Evolutionary conservation across 2,888 invertebrate species (phyloP).

Genomic region (Empis stercorea): DNA sequence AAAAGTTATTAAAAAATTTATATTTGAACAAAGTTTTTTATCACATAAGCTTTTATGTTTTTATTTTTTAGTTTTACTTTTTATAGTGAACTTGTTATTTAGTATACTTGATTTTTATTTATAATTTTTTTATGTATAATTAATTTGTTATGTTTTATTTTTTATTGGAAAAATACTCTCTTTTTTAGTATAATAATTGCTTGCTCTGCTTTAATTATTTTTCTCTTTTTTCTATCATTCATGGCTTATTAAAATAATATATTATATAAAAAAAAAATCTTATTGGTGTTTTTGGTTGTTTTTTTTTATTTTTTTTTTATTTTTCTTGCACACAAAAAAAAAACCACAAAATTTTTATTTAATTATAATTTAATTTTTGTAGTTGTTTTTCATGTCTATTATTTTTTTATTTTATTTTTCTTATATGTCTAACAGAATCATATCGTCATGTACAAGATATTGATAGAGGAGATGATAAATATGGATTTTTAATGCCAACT

Average conservation of each 20-base stretch:
- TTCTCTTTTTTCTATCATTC: too few species aligned
- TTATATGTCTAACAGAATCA: conserved; percentile 6
- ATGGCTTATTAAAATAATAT: too few species aligned
- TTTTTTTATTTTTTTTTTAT: too few species aligned
- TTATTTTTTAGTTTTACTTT: conserved; percentile 11
- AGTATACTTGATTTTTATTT: conserved; percentile 9
- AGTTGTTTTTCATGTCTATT: too few species aligned
- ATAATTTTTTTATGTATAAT: conserved; percentile 12
- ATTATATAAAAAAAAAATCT: too few species aligned
- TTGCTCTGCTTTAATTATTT: too few species aligned
- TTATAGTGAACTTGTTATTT: conserved; percentile 5
- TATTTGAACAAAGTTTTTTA: conserved; percentile 6
- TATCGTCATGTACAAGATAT: conserved; percentile 6
- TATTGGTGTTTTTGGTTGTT: too few species aligned
- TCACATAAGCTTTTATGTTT: conserved; percentile 8
- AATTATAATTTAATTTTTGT: too few species aligned
- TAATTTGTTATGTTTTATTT: too few species aligned
- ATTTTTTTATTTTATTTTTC: conserved; percentile 5
- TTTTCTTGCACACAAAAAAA: too few species aligned
- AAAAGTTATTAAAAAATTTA: background rate
- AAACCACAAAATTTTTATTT: too few species aligned
- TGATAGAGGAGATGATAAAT: conserved; percentile 14
- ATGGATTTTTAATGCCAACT: conserved; percentile 38
- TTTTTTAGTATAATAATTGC: background rate
- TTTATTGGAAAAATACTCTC: too few species aligned